A percentile compares a stretch with the other conserved stretches of the same genome.
phyloP scores from a whole-genome alignment of 1,140 invertebrate species.

The Bombus ignitus region DNA sequence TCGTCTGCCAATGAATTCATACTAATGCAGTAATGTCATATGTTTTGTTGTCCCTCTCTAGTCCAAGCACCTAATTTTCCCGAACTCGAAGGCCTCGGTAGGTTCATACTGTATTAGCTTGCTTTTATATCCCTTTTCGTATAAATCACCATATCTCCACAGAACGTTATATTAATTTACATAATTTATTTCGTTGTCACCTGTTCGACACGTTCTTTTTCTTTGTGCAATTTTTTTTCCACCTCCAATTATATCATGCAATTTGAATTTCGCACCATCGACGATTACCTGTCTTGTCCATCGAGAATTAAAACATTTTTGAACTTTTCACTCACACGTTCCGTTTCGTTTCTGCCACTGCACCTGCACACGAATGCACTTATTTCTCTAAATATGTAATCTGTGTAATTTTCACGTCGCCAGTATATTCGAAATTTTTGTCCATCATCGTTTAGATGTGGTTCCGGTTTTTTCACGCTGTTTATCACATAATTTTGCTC shows the following conservation, averaged over 20 bases:
- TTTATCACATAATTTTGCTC: background rate
- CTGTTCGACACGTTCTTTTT: background rate
- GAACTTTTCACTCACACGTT: background rate
- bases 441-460: background rate
- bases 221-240: background rate
- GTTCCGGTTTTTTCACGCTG: background rate
- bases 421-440: background rate
- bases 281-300: background rate
- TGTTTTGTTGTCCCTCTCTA: conserved; percentile 84
- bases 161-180: conserved; percentile 19
- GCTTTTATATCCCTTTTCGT: conserved; percentile 61
- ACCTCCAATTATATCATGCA: background rate
- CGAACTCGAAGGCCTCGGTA: conserved; percentile 87
- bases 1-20: conserved; percentile 67
- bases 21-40: conserved; percentile 81
- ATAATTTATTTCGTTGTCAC: conserved; percentile 39
- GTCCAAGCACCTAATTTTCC: conserved; percentile 88
- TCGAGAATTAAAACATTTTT: background rate
- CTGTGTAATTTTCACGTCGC: background rate
- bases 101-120: conserved; percentile 83
- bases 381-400: background rate
- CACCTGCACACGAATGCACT: conserved; percentile 1
- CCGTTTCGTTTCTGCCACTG: conserved; percentile 2
- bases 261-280: conserved; percentile 12
- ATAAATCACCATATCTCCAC: conserved; percentile 15